Evolutionary conservation across 1,140 invertebrate genomes (phyloP), one percentile per base, ranked within the genome.

Genomic region (Oscheius sp.): DNA sequence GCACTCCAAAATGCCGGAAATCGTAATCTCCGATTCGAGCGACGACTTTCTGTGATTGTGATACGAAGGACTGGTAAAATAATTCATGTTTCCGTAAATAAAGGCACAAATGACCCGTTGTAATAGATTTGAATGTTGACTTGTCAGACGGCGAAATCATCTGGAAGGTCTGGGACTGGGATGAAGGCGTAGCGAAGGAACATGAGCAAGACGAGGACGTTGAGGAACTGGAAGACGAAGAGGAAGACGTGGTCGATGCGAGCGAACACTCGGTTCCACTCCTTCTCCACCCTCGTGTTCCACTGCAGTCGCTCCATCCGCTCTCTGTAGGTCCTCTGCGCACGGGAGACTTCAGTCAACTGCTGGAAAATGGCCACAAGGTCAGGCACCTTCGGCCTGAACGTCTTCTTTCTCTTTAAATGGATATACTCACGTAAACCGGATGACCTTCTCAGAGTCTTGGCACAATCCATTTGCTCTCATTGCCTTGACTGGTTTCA

Each of bases 221-320:
- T 79, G 42, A 81, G 38, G 13, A 66, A 34, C 63, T 79, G 52
- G 52, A 79, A 79, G 15, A 81, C 23, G 38, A 79, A 65, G 29
- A 80, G 62, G 55, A 76, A 74, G 62, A 74, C 63, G 68, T 69
- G 79, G 64, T 79, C 77, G n/a, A 79, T 26, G n/a, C 78, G 59
- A 31, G 45, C 66, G 59, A 79, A 79, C 20, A 79, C 38, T 3
- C 42, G 15, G 35, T 49, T 55, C 78, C 78, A 79, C 36, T 79
- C 75, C 52, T 70, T 71, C 75, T 79, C 79, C 26, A 79, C 70
- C 36, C 38, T 34, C 49, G 64, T 65, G 46, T 62, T 75, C 68
- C 49, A 74, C 63, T 59, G 32, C 38, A 61, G 35, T 20, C 52
- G 45, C 36, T 74, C 68, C 38, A 76, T 61, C 64, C 78, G 58